Evolutionary conservation across 2,888 invertebrate species (phyloP), one percentile per base, ranked within the genome.

Genomic region (Heteropelma amictum): DNA sequence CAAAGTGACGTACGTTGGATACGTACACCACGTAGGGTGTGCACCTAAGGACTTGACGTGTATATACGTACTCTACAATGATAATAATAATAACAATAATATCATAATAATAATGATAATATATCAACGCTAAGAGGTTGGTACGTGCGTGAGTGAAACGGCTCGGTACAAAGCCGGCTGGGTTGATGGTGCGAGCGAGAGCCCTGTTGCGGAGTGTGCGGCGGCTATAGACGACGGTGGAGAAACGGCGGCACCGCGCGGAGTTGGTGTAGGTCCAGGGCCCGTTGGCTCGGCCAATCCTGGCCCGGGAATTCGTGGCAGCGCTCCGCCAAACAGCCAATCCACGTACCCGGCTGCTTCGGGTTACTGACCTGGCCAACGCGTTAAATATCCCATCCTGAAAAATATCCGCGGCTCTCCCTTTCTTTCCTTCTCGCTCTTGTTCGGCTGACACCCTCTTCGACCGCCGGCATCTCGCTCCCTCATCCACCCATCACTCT

Each of bases 351-450:
- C 84, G 81, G n/a, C 76, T 72, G 72, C 79, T 58, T 47, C 83
- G 83, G 88, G 88, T 88, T 85, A 87, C 85, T 86, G 88, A 88
- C 88, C 88, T 87, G 83, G 83, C 85, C 87, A 85, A 85, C 86
- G 88, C 88, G 88, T 87, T 88, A 88, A 88, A 88, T 88, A 88
- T 88, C 87, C 87, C 85, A 86, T 87, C 87, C 87, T 87, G 88
- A 88, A 88, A 88, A 88, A 87, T 88, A 87, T 84, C n/a, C 83
- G 81, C 80, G 78, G 80, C 77, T 75, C 81, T 81, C 80, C 78
- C 79, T 79, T 78, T 78, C 78, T 79, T 79, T 79, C 79, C 76
- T 79, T 72, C 78, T 76, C 80, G 23, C 63, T 70, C 76, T 77
- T 69, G 60, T 64, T 68, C 60, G 26, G 33, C 58, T 68, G n/a